Conservation (phyloP, 2,888 invertebrate genomes). For the Orthosia gracilis region DNA sequence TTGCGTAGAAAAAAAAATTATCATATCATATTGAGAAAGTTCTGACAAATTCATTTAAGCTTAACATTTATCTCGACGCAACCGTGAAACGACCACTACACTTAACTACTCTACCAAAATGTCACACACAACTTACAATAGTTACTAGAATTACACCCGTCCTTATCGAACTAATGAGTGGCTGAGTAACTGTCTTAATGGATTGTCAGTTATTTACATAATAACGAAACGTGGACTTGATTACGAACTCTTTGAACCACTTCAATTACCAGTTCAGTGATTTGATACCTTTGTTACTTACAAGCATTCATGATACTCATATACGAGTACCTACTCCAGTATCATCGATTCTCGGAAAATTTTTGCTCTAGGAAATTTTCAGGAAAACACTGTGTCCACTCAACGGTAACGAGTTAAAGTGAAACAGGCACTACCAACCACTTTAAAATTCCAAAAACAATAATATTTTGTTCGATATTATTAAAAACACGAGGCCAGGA, state of each 20-base stretch:
- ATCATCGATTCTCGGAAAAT: slow-evolving; percentile 14
- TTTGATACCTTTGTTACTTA: slow-evolving; percentile 11
- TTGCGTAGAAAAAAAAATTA: neutral
- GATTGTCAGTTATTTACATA: slow-evolving; percentile 37
- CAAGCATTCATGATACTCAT: slow-evolving; percentile 8
- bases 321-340: too few relatives aligned
- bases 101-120: slow-evolving; percentile 40
- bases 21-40: slow-evolving; percentile 9
- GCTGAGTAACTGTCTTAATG: slow-evolving; percentile 44
- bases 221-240: slow-evolving; percentile 30
- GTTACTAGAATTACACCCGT: slow-evolving; percentile 44
- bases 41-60: slow-evolving; percentile 20
- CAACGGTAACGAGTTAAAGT: neutral
- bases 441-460: slow-evolving; percentile 4
- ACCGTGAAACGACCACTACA: slow-evolving; percentile 4
- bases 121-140: slow-evolving; percentile 45
- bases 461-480: slow-evolving; percentile 14
- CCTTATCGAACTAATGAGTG: slow-evolving; percentile 56
- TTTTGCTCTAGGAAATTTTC: neutral
- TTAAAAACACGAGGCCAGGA: slow-evolving; percentile 8
- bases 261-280: slow-evolving; percentile 24
- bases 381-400: slow-evolving; percentile 5
- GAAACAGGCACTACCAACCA: neutral
- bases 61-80: slow-evolving; percentile 12
- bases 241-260: slow-evolving; percentile 28